Conservation (phyloP, 2,113 vertebrate species). For the Tor tambroides region DNA sequence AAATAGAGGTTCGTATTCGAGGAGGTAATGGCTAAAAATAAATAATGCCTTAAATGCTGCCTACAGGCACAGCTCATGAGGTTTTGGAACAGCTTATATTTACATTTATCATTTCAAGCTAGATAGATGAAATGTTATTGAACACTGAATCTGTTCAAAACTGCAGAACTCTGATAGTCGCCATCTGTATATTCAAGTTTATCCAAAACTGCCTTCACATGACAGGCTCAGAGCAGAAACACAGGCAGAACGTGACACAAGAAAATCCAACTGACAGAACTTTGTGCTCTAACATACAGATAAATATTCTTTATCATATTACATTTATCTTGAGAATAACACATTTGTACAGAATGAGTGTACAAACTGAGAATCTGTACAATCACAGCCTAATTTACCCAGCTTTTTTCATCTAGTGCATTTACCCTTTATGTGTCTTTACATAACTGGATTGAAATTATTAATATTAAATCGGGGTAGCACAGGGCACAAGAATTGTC, state of each 20-base stretch:
- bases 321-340: conserved; percentile 15
- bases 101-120: conserved; percentile 1
- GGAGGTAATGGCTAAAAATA: conserved; percentile 8
- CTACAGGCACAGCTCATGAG: neutral
- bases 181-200: conserved; percentile 2
- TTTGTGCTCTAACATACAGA: conserved; percentile 10
- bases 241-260: neutral
- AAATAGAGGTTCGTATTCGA: conserved; percentile 8
- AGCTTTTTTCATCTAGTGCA: neutral
- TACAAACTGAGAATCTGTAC: conserved; percentile 24
- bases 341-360: neutral
- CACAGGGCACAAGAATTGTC: neutral
- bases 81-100: conserved; percentile 12
- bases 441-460: neutral
- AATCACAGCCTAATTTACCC: neutral
- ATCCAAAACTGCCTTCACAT: neutral
- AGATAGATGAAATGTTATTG: neutral
- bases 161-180: neutral
- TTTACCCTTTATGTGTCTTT: neutral
- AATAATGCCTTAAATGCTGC: neutral
- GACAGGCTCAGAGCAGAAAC: neutral
- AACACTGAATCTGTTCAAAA: neutral
- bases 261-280: neutral
- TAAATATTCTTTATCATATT: conserved; percentile 11
- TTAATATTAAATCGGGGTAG: neutral